Evolutionary conservation across 2,888 invertebrate species (phyloP), one percentile per base, ranked within the genome.

Genomic region (Galerucella calmariensis): DNA sequence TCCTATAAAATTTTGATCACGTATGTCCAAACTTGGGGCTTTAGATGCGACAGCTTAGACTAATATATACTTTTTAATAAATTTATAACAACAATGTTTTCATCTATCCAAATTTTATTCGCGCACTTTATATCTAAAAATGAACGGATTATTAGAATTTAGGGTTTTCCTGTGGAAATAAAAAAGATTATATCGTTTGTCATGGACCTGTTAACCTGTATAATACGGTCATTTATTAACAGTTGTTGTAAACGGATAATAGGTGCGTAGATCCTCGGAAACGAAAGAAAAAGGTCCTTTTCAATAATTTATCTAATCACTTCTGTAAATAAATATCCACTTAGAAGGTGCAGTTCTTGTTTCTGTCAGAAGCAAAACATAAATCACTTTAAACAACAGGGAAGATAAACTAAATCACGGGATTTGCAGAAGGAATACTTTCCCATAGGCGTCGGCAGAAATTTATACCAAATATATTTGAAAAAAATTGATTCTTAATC

Each of bases 311-410:
- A 75, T 75, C 72, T 75, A 72, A 75, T 75, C 72, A 75, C 66
- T 75, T 66, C 67, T 66, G 53, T 75, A 69, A 69, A 75, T 75
- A 75, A 75, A 75, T 75, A 72, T 75, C 75, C 75, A 75, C 75
- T 75, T 75, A 72, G 72, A 75, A 72, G 68, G 66, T 75, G 66
- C 72, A 75, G 75, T 68, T 69, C 75, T 75, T 75, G 72, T 74
- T 84, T 95, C 94, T 0, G 94, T 92, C 41, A 96, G 94, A 85
- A 95, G 97, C 87, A 96, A 96, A 11, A 93, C 93, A 82, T 96
- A 94, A 62, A 94, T 95, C 86, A 92, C 92, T 24, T 71, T 93
- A 92, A 0, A 93, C 92, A 41, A 94, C 95, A 75, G 95, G 24
- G 94, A 91, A 67, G 74, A 77, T 77, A 77, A 77, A 77, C 77